phyloP scores from a whole-genome alignment of 2,113 vertebrate genomes.

The Myotis brandtii region DNA sequence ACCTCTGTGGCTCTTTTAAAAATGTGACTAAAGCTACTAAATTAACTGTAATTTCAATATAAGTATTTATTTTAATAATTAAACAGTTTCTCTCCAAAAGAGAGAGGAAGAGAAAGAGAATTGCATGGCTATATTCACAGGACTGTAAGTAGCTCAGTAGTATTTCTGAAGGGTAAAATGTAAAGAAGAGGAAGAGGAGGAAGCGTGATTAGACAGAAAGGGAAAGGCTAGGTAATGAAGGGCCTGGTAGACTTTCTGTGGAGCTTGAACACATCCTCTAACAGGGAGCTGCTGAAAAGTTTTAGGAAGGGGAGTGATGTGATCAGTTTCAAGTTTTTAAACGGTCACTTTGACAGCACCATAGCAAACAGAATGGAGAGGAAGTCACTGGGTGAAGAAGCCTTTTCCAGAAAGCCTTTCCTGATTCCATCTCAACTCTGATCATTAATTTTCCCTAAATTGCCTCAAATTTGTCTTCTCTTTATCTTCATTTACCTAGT shows the following conservation, averaged over 20 bases:
- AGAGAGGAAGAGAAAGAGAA: neutral
- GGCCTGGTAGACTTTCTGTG: neutral
- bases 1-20: conserved; percentile 30
- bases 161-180: conserved; percentile 19
- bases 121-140: neutral
- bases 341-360: neutral
- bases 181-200: neutral
- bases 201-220: neutral
- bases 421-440: conserved; percentile 14
- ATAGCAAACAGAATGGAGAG: neutral
- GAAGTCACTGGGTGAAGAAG: neutral
- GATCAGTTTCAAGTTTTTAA: neutral
- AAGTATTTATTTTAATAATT: conserved; percentile 64
- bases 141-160: neutral
- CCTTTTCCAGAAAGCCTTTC: neutral
- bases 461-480: conserved; percentile 32
- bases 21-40: conserved; percentile 27
- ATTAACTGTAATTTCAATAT: neutral
- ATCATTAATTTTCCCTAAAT: conserved; percentile 39
- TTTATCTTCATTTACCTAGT: conserved; percentile 14
- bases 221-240: neutral
- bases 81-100: neutral
- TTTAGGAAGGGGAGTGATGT: neutral
- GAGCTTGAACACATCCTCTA: neutral
- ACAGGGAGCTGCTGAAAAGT: neutral